These are phyloP conservation scores for Rousettus madagascariensis DNA, from an alignment of 2,797 vertebrate genomes.

Conservation along the genomic window DNA sequence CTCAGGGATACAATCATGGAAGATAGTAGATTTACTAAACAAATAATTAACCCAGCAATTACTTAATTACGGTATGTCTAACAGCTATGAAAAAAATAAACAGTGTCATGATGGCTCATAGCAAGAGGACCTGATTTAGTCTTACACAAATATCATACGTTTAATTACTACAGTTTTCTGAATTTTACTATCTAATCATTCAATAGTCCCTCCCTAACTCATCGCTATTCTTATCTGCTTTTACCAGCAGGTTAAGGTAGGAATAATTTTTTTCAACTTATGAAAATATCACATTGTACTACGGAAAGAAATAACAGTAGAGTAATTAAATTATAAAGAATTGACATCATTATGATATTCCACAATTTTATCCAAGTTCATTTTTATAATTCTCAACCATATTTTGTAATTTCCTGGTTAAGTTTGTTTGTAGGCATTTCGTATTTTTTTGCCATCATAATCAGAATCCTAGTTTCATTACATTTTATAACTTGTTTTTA, in stretches of 20 bases:
- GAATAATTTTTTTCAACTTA: not conserved
- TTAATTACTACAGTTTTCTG: not conserved
- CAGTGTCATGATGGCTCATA: not conserved
- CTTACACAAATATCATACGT: not conserved
- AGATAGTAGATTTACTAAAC: not conserved
- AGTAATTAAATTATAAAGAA: not conserved
- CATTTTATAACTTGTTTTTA: constrained; percentile 24
- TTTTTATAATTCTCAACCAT: constrained; percentile 26
- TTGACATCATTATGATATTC: not conserved
- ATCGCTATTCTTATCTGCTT: not conserved
- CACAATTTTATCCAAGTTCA: not conserved
- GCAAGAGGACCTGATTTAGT: not conserved
- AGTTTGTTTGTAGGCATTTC: not conserved
- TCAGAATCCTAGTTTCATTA: not conserved
- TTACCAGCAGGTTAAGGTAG: not conserved
- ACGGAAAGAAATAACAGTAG: not conserved
- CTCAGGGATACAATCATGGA: not conserved
- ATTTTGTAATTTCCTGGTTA: constrained; percentile 2
- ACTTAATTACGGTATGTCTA: not conserved
- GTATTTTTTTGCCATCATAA: not conserved
- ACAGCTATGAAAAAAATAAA: not conserved
- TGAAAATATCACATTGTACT: constrained; percentile 1
- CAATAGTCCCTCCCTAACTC: not conserved
- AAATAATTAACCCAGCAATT: not conserved
- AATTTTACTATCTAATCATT: not conserved